Percentiles rank a stretch among this genome's conserved stretches.
These are phyloP conservation scores for Seriola quinqueradiata DNA, from an alignment of 2,113 vertebrate genomes.

Conservation along the genomic window DNA sequence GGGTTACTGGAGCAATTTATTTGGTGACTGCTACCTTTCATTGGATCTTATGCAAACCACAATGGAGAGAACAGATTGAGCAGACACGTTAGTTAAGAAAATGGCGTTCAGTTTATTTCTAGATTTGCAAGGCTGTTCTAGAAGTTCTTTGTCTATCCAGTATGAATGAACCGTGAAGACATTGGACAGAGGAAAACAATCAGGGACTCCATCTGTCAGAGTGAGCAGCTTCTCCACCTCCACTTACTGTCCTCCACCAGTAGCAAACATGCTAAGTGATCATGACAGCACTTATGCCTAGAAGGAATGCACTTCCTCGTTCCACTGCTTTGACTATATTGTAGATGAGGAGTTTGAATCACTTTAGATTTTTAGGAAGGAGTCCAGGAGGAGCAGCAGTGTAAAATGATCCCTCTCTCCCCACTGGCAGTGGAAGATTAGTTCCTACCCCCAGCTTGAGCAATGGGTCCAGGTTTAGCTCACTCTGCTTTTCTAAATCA, in stretches of 20 bases:
- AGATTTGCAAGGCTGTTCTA: neutral
- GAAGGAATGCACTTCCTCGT: conserved; percentile 51
- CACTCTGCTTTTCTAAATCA: conserved; percentile 61
- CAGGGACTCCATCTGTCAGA: conserved; percentile 47
- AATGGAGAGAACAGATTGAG: neutral
- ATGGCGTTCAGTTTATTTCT: neutral
- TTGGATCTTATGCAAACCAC: neutral
- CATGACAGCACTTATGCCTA: conserved; percentile 51
- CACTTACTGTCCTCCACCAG: conserved; percentile 54
- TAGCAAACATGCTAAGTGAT: conserved; percentile 53
- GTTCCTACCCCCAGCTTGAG: conserved; percentile 53
- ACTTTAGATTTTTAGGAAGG: conserved; percentile 59
- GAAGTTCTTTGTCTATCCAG: neutral
- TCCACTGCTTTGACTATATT: conserved; percentile 52
- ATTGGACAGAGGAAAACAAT: conserved; percentile 45
- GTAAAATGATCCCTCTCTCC: conserved; percentile 62
- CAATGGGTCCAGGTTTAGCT: conserved; percentile 58
- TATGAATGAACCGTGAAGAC: conserved; percentile 11
- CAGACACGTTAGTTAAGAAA: neutral
- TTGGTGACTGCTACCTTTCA: neutral
- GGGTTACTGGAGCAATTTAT: no score
- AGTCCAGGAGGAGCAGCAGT: conserved; percentile 48
- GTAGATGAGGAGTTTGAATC: conserved; percentile 58
- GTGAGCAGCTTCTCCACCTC: conserved; percentile 31
- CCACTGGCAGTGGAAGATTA: conserved; percentile 61